These are phyloP conservation scores for Macrostomum lignano DNA, from an alignment of 1,140 invertebrate species.

Conservation along the genomic window DNA sequence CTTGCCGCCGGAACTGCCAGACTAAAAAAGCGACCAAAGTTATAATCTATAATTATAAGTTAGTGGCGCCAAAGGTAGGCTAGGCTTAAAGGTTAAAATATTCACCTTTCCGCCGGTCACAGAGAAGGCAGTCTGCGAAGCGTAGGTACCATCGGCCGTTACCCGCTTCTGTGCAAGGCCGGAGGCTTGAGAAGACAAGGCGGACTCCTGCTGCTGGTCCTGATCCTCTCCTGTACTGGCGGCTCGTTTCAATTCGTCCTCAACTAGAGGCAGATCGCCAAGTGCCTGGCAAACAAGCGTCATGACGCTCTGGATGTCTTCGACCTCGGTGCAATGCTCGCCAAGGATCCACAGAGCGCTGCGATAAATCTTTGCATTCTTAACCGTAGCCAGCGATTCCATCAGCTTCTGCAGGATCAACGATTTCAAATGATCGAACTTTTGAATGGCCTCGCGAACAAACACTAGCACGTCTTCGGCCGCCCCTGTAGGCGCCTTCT, in stretches of 20 bases:
- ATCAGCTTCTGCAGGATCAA: slow-evolving; percentile 44
- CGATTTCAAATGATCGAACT: slow-evolving; percentile 48
- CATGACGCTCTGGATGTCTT: slow-evolving; percentile 51
- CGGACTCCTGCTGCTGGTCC: too few species aligned
- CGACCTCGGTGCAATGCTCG: slow-evolving; percentile 52
- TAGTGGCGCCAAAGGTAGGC: too few species aligned
- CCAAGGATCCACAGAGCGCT: slow-evolving; percentile 89
- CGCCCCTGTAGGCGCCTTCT: slow-evolving; percentile 34
- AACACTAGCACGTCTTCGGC: slow-evolving; percentile 76
- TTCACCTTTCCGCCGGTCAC: too few species aligned
- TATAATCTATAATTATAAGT: too few species aligned
- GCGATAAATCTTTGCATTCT: slow-evolving; percentile 49
- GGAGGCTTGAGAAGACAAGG: too few species aligned
- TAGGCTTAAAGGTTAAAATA: too few species aligned
- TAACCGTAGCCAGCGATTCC: slow-evolving; percentile 49
- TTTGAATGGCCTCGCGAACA: slow-evolving; percentile 68
- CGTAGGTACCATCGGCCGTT: slow-evolving; percentile 68
- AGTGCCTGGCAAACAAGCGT: slow-evolving; percentile 42
- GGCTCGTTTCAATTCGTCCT: slow-evolving; percentile 44
- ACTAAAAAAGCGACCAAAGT: too few species aligned
- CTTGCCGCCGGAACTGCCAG: too few species aligned
- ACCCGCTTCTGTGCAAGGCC: too few species aligned
- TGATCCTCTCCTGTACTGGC: too few species aligned
- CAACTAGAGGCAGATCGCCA: slow-evolving; percentile 61
- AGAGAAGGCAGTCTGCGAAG: slow-evolving; percentile 87